A percentile compares a stretch with the other conserved stretches of the same genome.
Conservation (phyloP, 2,797 vertebrate genomes). For the Rhinophrynus dorsalis region DNA sequence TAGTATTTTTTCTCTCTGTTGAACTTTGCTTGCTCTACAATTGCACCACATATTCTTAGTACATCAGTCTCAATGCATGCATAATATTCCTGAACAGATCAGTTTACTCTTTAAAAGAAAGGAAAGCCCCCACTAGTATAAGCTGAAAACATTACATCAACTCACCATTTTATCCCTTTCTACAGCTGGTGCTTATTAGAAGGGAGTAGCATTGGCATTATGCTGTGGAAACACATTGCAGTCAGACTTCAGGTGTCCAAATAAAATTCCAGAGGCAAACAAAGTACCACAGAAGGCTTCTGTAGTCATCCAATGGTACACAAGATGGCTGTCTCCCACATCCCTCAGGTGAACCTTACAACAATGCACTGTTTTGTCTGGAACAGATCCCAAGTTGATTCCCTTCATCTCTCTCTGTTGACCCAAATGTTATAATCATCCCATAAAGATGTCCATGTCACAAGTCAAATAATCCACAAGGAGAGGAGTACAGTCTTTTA, state of each 20-base stretch:
- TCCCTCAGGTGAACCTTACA: background rate
- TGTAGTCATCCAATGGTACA: background rate
- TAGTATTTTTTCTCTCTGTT: too few relatives aligned
- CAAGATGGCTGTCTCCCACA: background rate
- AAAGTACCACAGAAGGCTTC: conserved; percentile 9
- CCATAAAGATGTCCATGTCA: conserved; percentile 36
- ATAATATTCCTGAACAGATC: too few relatives aligned
- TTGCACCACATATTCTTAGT: too few relatives aligned
- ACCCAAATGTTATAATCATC: conserved; percentile 11
- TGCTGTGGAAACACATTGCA: background rate
- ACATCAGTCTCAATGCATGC: too few relatives aligned
- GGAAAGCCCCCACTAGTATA: background rate
- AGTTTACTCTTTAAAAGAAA: too few relatives aligned
- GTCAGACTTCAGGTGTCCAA: background rate
- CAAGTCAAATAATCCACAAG: conserved; percentile 26
- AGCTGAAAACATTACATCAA: background rate
- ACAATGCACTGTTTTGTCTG: conserved; percentile 19
- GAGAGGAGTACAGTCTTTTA: conserved; percentile 22
- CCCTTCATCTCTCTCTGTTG: conserved; percentile 6
- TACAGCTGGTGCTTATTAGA: background rate
- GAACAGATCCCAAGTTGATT: conserved; percentile 20
- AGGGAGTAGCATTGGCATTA: background rate
- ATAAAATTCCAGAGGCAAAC: background rate
- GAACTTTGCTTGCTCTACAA: too few relatives aligned
- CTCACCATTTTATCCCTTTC: conserved; percentile 22